Percentiles rank a stretch among this genome's conserved stretches.
Conservation (phyloP, 2,888 invertebrate genomes). For the Rhagonycha lutea region DNA sequence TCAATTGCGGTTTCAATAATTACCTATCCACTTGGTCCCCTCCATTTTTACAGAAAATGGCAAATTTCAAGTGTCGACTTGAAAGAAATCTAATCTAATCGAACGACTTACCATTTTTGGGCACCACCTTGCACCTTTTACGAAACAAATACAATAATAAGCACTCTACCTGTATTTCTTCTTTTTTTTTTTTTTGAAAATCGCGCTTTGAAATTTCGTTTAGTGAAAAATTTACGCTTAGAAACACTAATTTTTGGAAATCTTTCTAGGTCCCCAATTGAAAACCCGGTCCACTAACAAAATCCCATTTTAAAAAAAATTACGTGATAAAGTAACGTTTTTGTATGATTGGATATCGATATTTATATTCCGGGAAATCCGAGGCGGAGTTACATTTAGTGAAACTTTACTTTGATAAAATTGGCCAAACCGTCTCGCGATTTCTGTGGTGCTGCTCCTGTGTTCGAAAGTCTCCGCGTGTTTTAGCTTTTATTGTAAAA, state of each 20-base stretch:
- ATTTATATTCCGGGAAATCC: constrained; percentile 20
- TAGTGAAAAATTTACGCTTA: neutral
- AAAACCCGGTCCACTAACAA: neutral
- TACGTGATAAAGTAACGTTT: neutral
- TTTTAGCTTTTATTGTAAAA: neutral
- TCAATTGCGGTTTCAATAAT: neutral
- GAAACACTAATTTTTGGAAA: neutral
- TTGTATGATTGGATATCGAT: constrained; percentile 15
- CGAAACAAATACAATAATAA: neutral
- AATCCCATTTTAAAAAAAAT: neutral
- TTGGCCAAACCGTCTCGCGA: neutral
- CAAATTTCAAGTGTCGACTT: neutral
- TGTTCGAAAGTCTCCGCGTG: neutral
- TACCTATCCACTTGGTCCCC: neutral
- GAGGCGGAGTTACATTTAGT: constrained; percentile 17
- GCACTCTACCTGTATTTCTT: neutral
- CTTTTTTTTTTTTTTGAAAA: neutral
- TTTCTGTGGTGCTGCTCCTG: neutral
- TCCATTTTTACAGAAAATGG: neutral
- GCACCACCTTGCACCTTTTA: neutral
- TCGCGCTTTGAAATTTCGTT: neutral
- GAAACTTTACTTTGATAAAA: neutral
- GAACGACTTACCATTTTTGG: neutral
- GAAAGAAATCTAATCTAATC: neutral
- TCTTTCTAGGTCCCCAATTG: neutral